A percentile compares a stretch with the other conserved stretches of the same genome.
phyloP scores from a whole-genome alignment of 2,113 vertebrate species.

The Apistogramma diplotaenia region DNA sequence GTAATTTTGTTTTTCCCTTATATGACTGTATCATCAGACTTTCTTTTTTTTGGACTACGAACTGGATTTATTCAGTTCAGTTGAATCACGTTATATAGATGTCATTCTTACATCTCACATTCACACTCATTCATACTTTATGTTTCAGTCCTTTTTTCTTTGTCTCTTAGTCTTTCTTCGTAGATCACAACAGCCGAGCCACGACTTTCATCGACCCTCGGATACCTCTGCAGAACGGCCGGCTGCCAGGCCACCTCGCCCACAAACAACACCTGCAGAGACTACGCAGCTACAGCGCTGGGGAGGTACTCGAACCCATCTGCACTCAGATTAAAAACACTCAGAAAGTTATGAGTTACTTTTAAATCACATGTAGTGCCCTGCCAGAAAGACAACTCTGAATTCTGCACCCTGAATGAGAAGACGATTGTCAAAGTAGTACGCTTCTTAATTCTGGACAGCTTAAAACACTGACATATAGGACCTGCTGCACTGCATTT shows the following conservation, averaged over 20 bases:
- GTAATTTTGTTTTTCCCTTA: rapidly evolving
- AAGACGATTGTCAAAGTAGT: neutral
- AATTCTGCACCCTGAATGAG: neutral
- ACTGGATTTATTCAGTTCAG: neutral
- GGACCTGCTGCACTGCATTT: too few species aligned
- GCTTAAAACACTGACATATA: too few species aligned
- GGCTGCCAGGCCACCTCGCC: slow-evolving; percentile 89
- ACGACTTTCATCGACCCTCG: slow-evolving; percentile 98
- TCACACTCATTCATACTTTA: too few species aligned
- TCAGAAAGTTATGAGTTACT: neutral
- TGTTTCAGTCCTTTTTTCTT: neutral
- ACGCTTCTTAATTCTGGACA: neutral
- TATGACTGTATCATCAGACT: neutral
- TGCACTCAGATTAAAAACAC: neutral
- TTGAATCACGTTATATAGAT: neutral
- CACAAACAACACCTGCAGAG: slow-evolving; percentile 95
- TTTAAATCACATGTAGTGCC: neutral
- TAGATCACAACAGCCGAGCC: slow-evolving; percentile 97
- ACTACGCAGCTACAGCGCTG: slow-evolving; percentile 95
- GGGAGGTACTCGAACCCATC: slow-evolving; percentile 81
- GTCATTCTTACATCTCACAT: too few species aligned
- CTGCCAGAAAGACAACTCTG: neutral
- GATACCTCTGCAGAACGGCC: slow-evolving; percentile 93
- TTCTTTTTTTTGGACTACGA: neutral
- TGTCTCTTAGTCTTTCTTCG: slow-evolving; percentile 89